A percentile compares a stretch with the other conserved stretches of the same genome.
phyloP scores from a whole-genome alignment of 2,797 vertebrate species.

The Centroberyx gerrardi region DNA sequence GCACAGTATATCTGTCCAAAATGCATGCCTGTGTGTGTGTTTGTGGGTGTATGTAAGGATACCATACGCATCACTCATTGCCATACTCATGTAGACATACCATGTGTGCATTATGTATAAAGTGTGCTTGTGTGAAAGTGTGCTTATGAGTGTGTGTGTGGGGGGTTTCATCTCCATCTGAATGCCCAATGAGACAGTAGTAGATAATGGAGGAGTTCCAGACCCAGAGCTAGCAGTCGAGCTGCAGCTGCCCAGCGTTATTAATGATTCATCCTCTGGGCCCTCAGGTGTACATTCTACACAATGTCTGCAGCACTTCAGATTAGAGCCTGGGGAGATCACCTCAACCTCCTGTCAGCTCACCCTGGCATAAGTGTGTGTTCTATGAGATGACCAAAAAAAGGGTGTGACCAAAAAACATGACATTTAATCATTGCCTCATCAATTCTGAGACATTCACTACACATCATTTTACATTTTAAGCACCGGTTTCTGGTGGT shows the following conservation, averaged over 20 bases:
- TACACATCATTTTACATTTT: too few relatives aligned
- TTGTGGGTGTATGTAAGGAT: not conserved
- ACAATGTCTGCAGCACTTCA: conserved; percentile 13
- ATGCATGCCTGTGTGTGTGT: too few relatives aligned
- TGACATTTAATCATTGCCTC: too few relatives aligned
- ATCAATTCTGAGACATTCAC: too few relatives aligned
- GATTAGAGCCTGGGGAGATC: conserved; percentile 29
- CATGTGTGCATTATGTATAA: conserved; percentile 5
- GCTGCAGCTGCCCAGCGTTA: conserved; percentile 4
- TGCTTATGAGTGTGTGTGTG: not conserved
- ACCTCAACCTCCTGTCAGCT: conserved; percentile 9
- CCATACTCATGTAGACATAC: not conserved
- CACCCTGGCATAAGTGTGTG: not conserved
- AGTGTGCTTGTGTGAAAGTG: not conserved
- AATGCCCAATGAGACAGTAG: conserved; percentile 18
- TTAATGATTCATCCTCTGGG: conserved; percentile 37
- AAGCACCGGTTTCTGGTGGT: too few relatives aligned
- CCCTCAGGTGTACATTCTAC: conserved; percentile 12
- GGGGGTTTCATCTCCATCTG: conserved; percentile 12
- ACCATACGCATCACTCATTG: not conserved
- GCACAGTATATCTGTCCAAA: too few relatives aligned
- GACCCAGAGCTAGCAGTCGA: not conserved
- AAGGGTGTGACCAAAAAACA: not conserved
- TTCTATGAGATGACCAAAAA: not conserved
- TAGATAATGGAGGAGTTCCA: conserved; percentile 17